Evolutionary conservation across 2,797 vertebrate genomes (phyloP), one percentile per base, ranked within the genome.

Genomic region (Pithecia hirsuta): DNA sequence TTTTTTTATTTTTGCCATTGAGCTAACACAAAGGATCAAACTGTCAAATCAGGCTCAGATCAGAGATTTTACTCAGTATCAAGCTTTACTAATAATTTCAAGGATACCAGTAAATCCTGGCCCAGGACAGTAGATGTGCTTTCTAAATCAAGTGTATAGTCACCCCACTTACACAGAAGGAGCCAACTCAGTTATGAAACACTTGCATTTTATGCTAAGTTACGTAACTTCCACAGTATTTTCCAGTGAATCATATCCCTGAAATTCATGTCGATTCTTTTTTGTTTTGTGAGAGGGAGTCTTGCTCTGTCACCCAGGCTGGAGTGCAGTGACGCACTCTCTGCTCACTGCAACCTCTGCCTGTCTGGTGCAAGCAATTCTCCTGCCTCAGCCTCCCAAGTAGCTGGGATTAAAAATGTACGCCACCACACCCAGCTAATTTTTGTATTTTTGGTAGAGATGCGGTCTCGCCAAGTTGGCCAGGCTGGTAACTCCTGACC

Each of bases 1-100:
- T 57, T 44, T 91, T 22, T 57, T 15, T 7, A 48, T 30, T 36
- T 57, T 91, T 70, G 48, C 9, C 28, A 75, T n/a, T 44, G 55
- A 89, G 36, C 44, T 93, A 48, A 81, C 33, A 75, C 36, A 75
- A n/a, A 89, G n/a, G 55, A 52, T 52, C 55, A 52, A 75, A 83
- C 11, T 52, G 46, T 83, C 1, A 75, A 94, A 64, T 61, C 44
- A 89, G 41, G 57, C 52, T 81, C 48, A 41, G n/a, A 81, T 81
- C 41, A 74, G 52, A 26, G 10, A 39, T 89, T 67, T 82, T 89
- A 61, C 28, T 48, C 64, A 72, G 36, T 28, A 50, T 94, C 50
- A n/a, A 67, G 57, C 14, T 57, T 33, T 79, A 80, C 75, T 70
- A 70, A 52, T 87, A 22, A 67, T 50, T 52, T n/a, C 86, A 76